These are phyloP conservation scores for Lordiphosa andalusiaca DNA, from an alignment of 2,888 invertebrate species.

Conservation along the genomic window DNA sequence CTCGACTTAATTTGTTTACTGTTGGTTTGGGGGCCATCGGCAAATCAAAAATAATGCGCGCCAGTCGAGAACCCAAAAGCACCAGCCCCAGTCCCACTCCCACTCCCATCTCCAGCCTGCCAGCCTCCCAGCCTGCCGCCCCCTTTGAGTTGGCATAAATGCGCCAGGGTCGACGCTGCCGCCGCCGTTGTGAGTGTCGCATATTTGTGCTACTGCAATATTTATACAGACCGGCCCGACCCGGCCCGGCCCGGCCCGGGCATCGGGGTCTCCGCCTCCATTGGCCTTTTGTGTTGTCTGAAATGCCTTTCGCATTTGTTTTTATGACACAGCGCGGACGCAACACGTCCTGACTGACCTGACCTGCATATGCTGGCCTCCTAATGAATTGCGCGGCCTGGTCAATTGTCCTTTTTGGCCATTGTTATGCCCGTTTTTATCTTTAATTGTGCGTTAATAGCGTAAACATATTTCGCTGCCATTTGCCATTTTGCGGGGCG, in stretches of 20 bases:
- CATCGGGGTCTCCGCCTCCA: constrained; percentile 16
- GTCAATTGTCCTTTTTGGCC: constrained; percentile 28
- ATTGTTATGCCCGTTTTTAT: constrained; percentile 49
- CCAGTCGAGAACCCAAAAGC: constrained; percentile 14
- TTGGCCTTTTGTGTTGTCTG: constrained; percentile 23
- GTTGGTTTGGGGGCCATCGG: constrained; percentile 62
- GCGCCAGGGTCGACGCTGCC: constrained; percentile 44
- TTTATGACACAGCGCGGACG: constrained; percentile 53
- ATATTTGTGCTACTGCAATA: constrained; percentile 63
- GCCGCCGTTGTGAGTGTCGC: constrained; percentile 41
- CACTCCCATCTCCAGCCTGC: not conserved
- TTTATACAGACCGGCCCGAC: constrained; percentile 42
- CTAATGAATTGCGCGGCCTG: constrained; percentile 63
- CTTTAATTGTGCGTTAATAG: constrained; percentile 73
- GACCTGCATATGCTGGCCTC: constrained; percentile 55
- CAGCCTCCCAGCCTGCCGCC: not conserved
- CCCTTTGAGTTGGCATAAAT: constrained; percentile 31
- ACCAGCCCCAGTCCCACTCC: too few species aligned
- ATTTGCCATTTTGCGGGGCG: too few species aligned
- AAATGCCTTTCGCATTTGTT: constrained; percentile 57
- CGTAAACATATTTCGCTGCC: constrained; percentile 62
- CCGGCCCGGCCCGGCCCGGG: constrained; percentile 11
- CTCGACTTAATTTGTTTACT: constrained; percentile 74
- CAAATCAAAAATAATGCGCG: constrained; percentile 70
- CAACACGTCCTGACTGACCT: constrained; percentile 21